Conservation (phyloP, 2,113 vertebrate genomes). For the Apistogramma diplotaenia region DNA sequence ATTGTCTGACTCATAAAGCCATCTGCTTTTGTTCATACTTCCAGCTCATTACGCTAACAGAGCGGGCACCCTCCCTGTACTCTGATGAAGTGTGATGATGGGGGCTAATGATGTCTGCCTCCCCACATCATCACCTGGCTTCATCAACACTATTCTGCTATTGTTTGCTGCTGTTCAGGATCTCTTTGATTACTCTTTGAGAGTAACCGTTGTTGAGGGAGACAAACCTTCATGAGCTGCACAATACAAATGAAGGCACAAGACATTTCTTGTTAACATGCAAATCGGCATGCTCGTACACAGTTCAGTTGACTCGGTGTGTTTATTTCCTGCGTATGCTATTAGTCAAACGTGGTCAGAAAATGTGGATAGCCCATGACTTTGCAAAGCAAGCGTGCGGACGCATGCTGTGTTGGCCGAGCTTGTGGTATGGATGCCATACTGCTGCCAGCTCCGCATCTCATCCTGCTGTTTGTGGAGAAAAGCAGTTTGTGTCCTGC, state of each 20-base stretch:
- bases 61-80: conserved; percentile 48
- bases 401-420: conserved; percentile 48
- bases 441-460: conserved; percentile 56
- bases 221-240: neutral
- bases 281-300: conserved; percentile 26
- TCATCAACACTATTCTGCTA: conserved; percentile 33
- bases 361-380: conserved; percentile 22
- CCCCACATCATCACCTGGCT: conserved; percentile 62
- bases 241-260: neutral
- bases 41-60: conserved; percentile 67
- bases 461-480: conserved; percentile 66
- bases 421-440: conserved; percentile 54
- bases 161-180: conserved; percentile 1
- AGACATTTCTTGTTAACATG: conserved; percentile 27
- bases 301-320: conserved; percentile 34
- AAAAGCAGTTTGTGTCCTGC: conserved; percentile 60
- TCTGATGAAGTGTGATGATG: conserved; percentile 71
- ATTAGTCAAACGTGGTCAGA: conserved; percentile 22
- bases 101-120: conserved; percentile 67
- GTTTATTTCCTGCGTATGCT: conserved; percentile 36
- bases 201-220: neutral
- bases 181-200: conserved; percentile 6
- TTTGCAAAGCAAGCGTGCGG: conserved; percentile 47
- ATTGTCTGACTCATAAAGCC: conserved; percentile 69
- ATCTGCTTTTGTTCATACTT: conserved; percentile 74